phyloP scores from a whole-genome alignment of 2,797 vertebrate genomes.

The Poeciliopsis turneri region DNA sequence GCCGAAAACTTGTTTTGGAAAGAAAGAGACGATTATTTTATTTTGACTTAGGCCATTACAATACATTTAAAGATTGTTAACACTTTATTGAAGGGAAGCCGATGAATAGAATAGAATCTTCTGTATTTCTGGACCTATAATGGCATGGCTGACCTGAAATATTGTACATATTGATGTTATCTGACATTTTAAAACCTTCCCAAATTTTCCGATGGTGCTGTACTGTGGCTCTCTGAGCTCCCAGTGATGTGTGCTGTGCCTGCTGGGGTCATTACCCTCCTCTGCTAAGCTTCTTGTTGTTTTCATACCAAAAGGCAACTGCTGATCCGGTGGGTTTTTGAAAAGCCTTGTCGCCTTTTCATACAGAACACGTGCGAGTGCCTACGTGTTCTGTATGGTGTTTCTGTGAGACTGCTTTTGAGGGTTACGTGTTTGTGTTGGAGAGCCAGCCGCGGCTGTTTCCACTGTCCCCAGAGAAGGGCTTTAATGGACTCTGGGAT shows the following conservation, averaged over 20 bases:
- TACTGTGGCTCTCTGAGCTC: not conserved
- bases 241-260: constrained; percentile 35
- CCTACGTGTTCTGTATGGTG: constrained; percentile 37
- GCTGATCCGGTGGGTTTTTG: constrained; percentile 75
- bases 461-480: constrained; percentile 28
- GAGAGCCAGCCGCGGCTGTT: constrained; percentile 32
- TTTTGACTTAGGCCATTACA: too few relatives aligned
- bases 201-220: not conserved
- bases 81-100: not conserved
- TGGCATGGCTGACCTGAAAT: not conserved
- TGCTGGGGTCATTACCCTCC: constrained; percentile 58
- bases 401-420: constrained; percentile 57
- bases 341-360: constrained; percentile 58
- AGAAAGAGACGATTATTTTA: too few relatives aligned
- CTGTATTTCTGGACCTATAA: not conserved
- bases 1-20: too few relatives aligned
- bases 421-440: constrained; percentile 33
- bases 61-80: not conserved
- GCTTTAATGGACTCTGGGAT: constrained; percentile 9
- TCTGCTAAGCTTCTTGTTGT: constrained; percentile 67
- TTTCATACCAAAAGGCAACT: constrained; percentile 71
- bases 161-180: not conserved
- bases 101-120: not conserved
- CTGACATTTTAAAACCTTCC: not conserved
- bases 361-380: constrained; percentile 16